Evolutionary conservation across 2,888 invertebrate species (phyloP), one percentile per base, ranked within the genome.

Genomic region (Noctua janthe): DNA sequence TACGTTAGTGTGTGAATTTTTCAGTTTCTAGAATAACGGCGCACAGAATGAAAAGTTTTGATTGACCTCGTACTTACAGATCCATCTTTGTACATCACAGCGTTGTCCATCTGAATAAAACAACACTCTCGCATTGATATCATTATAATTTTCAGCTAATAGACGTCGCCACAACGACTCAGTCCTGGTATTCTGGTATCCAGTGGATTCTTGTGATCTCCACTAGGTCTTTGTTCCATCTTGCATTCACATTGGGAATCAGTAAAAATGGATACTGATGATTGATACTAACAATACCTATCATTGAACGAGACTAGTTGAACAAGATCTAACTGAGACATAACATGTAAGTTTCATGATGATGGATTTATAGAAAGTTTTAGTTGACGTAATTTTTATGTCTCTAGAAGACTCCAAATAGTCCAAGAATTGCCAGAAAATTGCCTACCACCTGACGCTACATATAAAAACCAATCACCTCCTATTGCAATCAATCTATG

Each of bases 401-500:
- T 54, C 71, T 66, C 64, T 66, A 71, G 85, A 71, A 66, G 69
- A 75, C 66, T 49, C n/a, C 66, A 62, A 83, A 86, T 20, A 43
- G 64, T 23, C 23, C n/a, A 73, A 70, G 73, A 80, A 87, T 78
- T 59, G 74, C 66, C 62, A 78, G 69, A 74, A 82, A 82, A 87
- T 80, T 74, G 49, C 69, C 51, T 47, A 71, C 74, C 54, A 77
- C 72, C 78, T 78, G 71, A 75, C 54, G 67, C 71, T 78, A 80
- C 72, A 82, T 82, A 76, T 75, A 83, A 71, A 62, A 80, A 77
- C 71, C 82, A 85, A 88, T 87, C 84, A 83, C 83, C 80, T 74
- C 47, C 75, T 69, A 70, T 80, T 83, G 81, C 82, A 74, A 89
- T 89, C 88, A 87, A 89, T 89, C 89, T 85, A 79, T 71, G 82